Base-by-base conservation (phyloP, 2,113 vertebrate genomes). In the Benitochromis conjunctus region DNA sequence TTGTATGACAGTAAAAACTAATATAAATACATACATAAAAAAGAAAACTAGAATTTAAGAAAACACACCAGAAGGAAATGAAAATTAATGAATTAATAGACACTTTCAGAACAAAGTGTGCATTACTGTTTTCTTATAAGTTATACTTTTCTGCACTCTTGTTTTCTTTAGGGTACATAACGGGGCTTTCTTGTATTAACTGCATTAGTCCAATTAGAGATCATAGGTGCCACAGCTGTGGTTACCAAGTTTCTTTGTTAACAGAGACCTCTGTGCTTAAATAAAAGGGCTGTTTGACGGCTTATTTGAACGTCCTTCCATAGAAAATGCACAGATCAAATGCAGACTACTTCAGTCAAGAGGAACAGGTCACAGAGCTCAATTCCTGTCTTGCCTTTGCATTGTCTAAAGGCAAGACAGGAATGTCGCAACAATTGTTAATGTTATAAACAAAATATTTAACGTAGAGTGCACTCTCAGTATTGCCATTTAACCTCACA, bases 61-160 rank as follows among this genome's bases (percentile, higher is more conserved):
- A 24, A 13, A 10, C 5, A 7, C 14, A 48, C 7, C 0, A 31
- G 24, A 0, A 7, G 43, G 16, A 76, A 48, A 74, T 29, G 9
- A 29, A 51, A 7, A 26, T 48, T 3, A 0, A 74, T 74, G 43
- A 51, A 46, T 71, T 71, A 71, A 71, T n/a, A 24, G 18, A 26
- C 9, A 71, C 26, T 74, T 74, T 29, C 16, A 74, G 24, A 74
- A 48, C 1, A 48, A 48, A 31, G 16, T 48, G 9, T 31, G 43
- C 69, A 48, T 51, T 76, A 31, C 69, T 31, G 24, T 51, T 74
- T 29, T 51, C 24, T 19, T 51, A 48, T 51, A 19, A 51, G 29
- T 12, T 4, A 19, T n/a, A 76, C 16, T 5, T 51, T 48, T 76
- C 18, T 76, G 29, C 9, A 76, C 0, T 1, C 19, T 8, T 64